These are phyloP conservation scores for Ectropis crepuscularia DNA, from an alignment of 2,888 invertebrate species.

Conservation along the genomic window DNA sequence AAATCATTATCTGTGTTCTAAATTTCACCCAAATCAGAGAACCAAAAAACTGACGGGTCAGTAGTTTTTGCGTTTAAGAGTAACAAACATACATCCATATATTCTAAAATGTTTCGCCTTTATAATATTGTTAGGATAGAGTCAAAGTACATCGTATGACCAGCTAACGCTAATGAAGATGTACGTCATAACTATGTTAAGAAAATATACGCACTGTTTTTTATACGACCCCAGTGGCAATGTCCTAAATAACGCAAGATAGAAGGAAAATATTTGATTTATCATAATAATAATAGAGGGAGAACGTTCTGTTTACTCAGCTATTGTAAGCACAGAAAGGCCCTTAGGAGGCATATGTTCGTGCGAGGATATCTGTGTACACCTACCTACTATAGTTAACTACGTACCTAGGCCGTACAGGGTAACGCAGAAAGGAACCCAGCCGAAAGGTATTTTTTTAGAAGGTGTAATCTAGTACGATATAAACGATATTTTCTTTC, in stretches of 20 bases:
- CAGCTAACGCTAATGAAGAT: no score
- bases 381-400: not conserved
- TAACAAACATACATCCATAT: no score
- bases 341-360: constrained; percentile 32
- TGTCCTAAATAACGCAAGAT: constrained; percentile 30
- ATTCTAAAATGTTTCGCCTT: not conserved
- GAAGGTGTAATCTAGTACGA: no score
- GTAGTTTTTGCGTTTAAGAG: no score
- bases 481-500: no score
- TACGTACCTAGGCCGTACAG: no score
- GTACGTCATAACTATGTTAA: not conserved
- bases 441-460: no score
- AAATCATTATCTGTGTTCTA: no score
- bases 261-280: constrained; percentile 41
- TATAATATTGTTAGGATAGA: not conserved
- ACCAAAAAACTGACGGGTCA: no score
- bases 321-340: constrained; percentile 37
- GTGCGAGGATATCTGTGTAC: not conserved
- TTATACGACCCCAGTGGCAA: constrained; percentile 7
- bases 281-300: constrained; percentile 39
- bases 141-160: no score
- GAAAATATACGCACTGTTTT: not conserved
- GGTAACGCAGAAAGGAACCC: no score
- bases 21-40: no score
- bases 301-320: constrained; percentile 35